Evolutionary conservation across 1,140 invertebrate species (phyloP).

Genomic region (Oppia nitens): DNA sequence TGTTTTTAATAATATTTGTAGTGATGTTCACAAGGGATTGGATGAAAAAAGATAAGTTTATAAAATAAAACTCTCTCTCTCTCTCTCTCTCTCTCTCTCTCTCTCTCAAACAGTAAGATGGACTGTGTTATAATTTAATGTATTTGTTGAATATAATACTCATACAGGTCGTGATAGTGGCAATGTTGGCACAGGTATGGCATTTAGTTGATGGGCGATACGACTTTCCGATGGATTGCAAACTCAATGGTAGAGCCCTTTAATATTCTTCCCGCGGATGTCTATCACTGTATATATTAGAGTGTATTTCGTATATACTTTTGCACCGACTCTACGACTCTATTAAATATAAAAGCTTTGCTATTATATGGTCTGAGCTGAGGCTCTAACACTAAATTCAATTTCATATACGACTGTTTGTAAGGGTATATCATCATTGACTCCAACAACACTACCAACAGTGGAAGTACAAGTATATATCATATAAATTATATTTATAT

Average conservation of each 20-base stretch:
- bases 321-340: background rate
- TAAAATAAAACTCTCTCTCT: too few species aligned
- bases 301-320: background rate
- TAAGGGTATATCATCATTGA: background rate
- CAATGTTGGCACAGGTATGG: background rate
- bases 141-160: background rate
- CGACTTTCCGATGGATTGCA: background rate
- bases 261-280: background rate
- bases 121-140: background rate
- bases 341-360: background rate
- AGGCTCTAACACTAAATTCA: background rate
- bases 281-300: background rate
- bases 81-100: too few species aligned
- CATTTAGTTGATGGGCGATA: background rate
- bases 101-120: too few species aligned
- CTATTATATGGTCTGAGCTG: background rate
- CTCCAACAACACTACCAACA: too few species aligned
- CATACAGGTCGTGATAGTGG: background rate
- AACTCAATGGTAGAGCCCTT: background rate
- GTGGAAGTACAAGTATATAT: too few species aligned
- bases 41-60: too few species aligned
- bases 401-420: background rate
- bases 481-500: too few species aligned
- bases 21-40: too few species aligned
- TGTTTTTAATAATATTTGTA: too few species aligned